phyloP scores from a whole-genome alignment of 1,140 invertebrate species.

The Megalonaias nervosa region DNA sequence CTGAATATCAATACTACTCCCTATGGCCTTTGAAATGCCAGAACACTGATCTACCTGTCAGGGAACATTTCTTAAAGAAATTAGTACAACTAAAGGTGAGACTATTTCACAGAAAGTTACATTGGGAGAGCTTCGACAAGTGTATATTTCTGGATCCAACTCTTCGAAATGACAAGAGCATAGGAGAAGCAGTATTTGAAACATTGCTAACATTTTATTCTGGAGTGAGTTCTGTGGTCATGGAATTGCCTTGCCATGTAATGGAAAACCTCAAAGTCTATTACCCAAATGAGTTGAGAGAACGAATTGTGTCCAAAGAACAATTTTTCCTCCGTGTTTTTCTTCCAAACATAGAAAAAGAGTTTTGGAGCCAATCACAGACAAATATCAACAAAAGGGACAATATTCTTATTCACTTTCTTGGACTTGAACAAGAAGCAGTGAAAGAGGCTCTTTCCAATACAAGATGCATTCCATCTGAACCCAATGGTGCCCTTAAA shows the following conservation, averaged over 20 bases:
- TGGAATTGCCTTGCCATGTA: constrained; percentile 2
- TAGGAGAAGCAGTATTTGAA: constrained; percentile 13
- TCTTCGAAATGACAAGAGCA: not conserved
- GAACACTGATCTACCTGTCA: not conserved
- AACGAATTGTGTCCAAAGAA: constrained; percentile 1
- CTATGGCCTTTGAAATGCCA: constrained; percentile 9
- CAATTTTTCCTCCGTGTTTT: constrained; percentile 17
- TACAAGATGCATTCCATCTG: constrained; percentile 20
- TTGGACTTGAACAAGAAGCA: not conserved
- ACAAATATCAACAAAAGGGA: not conserved
- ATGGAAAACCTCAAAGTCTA: constrained; percentile 1
- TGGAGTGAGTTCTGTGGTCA: not conserved
- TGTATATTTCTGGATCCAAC: constrained; percentile 12
- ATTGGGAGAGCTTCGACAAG: constrained; percentile 11
- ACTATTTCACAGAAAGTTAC: not conserved
- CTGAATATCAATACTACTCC: constrained; percentile 1
- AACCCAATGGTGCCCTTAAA: constrained; percentile 14
- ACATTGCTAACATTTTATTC: constrained; percentile 1
- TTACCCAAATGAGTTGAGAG: not conserved
- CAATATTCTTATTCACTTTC: constrained; percentile 3
- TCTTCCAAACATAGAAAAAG: constrained; percentile 30
- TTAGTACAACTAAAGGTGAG: not conserved
- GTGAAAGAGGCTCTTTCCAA: constrained; percentile 1
- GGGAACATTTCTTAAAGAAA: not conserved
- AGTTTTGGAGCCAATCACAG: not conserved